A percentile compares a stretch with the other conserved stretches of the same genome.
These are phyloP conservation scores for Dipodomys ordii DNA, from an alignment of 2,113 vertebrate species.

Conservation along the genomic window DNA sequence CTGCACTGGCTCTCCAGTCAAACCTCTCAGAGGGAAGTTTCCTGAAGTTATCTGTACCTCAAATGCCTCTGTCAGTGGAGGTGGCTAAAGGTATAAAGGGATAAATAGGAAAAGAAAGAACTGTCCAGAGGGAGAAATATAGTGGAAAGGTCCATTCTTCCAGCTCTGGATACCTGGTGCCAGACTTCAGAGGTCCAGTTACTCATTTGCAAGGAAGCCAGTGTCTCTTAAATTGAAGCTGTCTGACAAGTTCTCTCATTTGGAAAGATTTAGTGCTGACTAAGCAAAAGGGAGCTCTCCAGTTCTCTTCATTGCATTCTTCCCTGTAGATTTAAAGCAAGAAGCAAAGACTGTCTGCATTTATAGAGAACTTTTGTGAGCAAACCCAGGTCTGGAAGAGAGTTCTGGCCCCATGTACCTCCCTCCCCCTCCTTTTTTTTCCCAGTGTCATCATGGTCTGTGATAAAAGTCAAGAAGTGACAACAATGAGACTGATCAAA, in stretches of 20 bases:
- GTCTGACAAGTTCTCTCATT: background rate
- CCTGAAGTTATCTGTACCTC: background rate
- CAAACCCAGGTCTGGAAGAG: background rate
- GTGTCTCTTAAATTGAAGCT: background rate
- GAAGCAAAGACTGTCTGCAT: background rate
- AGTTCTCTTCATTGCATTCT: background rate
- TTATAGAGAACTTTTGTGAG: background rate
- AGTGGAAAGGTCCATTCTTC: background rate
- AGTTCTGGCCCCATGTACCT: background rate
- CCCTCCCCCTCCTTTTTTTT: background rate
- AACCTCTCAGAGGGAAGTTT: background rate
- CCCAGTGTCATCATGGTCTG: background rate
- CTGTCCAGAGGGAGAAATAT: fast-evolving
- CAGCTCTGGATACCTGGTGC: background rate
- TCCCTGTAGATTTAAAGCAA: constrained; percentile 8
- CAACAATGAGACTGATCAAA: background rate
- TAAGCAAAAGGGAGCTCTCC: background rate
- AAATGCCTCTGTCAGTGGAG: background rate
- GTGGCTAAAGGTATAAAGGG: background rate
- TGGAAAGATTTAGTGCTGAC: constrained; percentile 33
- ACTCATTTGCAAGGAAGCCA: background rate
- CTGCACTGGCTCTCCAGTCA: background rate
- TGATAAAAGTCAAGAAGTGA: background rate
- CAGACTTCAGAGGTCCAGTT: background rate
- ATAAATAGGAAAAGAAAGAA: too few relatives aligned